phyloP scores from a whole-genome alignment of 2,888 invertebrate species.

The Amiota minor region DNA sequence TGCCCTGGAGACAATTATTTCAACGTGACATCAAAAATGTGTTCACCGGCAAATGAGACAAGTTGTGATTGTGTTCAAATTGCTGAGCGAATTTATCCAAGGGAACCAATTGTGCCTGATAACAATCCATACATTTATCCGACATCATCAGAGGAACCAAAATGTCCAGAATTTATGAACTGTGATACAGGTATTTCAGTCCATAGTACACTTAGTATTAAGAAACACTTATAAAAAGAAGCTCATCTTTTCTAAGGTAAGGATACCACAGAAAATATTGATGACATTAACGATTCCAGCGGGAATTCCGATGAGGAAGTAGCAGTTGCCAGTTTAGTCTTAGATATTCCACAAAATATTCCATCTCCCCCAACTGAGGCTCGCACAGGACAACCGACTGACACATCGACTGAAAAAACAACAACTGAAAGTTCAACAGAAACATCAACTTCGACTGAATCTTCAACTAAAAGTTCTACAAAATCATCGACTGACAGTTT shows the following conservation, averaged over 20 bases:
- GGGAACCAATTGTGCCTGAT: constrained; percentile 35
- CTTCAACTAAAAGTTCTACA: background rate
- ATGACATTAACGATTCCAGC: background rate
- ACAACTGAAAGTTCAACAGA: background rate
- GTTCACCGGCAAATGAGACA: constrained; percentile 56
- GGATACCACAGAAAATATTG: background rate
- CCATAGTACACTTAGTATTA: background rate
- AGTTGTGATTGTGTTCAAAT: constrained; percentile 53
- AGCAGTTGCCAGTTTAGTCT: constrained; percentile 1
- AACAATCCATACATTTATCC: constrained; percentile 29
- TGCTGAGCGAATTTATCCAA: constrained; percentile 52
- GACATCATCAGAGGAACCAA: constrained; percentile 27
- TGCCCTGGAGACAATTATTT: constrained; percentile 63
- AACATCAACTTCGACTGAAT: background rate
- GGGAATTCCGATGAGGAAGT: background rate
- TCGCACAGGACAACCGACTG: constrained; percentile 4
- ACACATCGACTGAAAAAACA: background rate
- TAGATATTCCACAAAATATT: background rate
- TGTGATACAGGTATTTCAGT: background rate
- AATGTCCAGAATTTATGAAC: background rate
- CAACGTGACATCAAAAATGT: constrained; percentile 51
- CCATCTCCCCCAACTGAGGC: background rate
- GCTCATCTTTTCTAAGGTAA: no score
- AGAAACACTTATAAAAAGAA: background rate
- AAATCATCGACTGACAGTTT: background rate